Evolutionary conservation across 2,888 invertebrate genomes (phyloP).

Genomic region (Drosophila greeni): DNA sequence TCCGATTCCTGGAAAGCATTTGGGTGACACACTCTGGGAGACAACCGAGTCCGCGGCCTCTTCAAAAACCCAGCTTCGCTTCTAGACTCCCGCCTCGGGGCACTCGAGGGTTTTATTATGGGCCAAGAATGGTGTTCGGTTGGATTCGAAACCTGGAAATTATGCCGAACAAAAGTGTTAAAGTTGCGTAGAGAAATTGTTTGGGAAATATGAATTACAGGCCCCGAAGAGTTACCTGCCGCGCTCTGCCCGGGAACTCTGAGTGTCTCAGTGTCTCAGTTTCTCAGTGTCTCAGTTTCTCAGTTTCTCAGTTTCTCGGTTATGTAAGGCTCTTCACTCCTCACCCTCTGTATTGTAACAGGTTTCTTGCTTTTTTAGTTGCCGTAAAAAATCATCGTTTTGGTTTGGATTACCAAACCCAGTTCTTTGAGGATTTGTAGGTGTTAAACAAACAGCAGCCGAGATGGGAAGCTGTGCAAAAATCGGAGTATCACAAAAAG

Average conservation of each 20-base stretch:
- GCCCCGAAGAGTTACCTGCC: conserved; percentile 51
- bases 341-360: conserved; percentile 29
- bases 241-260: conserved; percentile 37
- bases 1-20: conserved; percentile 45
- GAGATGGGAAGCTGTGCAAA: conserved; percentile 54
- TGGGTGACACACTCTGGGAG: conserved; percentile 33
- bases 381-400: conserved; percentile 55
- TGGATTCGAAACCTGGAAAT: conserved; percentile 48
- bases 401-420: conserved; percentile 4
- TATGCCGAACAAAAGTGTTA: conserved; percentile 70
- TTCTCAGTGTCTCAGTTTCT: neutral
- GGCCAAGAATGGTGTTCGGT: conserved; percentile 48
- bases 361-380: conserved; percentile 31
- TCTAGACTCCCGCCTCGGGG: conserved; percentile 36
- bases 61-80: conserved; percentile 38
- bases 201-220: conserved; percentile 73
- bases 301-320: conserved; percentile 12
- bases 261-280: no score
- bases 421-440: conserved; percentile 40
- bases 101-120: conserved; percentile 37
- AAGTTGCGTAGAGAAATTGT: conserved; percentile 65
- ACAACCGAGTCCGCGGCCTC: conserved; percentile 41
- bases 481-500: conserved; percentile 33
- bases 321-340: conserved; percentile 25
- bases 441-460: conserved; percentile 72